Conservation (phyloP, 2,113 vertebrate species). For the Oryzias celebensis region DNA sequence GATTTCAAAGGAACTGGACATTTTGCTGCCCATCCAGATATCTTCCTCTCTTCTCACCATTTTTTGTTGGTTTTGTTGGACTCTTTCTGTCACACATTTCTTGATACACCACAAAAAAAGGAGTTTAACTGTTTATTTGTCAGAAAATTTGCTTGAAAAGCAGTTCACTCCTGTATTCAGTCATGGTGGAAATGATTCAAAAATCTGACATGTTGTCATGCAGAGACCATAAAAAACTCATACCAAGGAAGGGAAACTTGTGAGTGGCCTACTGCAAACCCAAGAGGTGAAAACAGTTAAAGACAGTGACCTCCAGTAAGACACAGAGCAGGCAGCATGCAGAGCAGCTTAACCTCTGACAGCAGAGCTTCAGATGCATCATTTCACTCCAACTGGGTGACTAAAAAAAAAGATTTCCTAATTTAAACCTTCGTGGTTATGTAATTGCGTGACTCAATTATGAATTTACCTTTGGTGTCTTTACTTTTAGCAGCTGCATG, state of each 20-base stretch:
- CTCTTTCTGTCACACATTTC: conserved; percentile 38
- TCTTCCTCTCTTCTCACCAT: too few relatives aligned
- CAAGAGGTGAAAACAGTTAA: too few relatives aligned
- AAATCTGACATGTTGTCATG: too few relatives aligned
- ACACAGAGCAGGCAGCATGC: not conserved
- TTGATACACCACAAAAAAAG: conserved; percentile 44
- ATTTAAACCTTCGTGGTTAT: conserved; percentile 36
- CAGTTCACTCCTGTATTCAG: conserved; percentile 62
- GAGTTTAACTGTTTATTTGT: conserved; percentile 56
- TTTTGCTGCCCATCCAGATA: too few relatives aligned
- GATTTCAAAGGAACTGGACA: too few relatives aligned
- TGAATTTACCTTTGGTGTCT: conserved; percentile 49
- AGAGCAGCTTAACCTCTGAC: conserved; percentile 1
- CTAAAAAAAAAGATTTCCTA: conserved; percentile 10
- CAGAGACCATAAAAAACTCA: too few relatives aligned
- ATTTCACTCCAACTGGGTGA: too few relatives aligned
- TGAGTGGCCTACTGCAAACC: too few relatives aligned
- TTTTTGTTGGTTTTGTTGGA: conserved; percentile 22
- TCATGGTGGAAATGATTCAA: conserved; percentile 42
- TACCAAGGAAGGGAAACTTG: too few relatives aligned
- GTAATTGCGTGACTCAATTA: conserved; percentile 48
- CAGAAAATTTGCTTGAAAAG: conserved; percentile 60
- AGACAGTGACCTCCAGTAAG: not conserved
- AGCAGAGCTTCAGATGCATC: not conserved
- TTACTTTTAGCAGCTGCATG: conserved; percentile 25